Conservation (phyloP, 2,888 invertebrate species). For the Criorhina ranunculi region DNA sequence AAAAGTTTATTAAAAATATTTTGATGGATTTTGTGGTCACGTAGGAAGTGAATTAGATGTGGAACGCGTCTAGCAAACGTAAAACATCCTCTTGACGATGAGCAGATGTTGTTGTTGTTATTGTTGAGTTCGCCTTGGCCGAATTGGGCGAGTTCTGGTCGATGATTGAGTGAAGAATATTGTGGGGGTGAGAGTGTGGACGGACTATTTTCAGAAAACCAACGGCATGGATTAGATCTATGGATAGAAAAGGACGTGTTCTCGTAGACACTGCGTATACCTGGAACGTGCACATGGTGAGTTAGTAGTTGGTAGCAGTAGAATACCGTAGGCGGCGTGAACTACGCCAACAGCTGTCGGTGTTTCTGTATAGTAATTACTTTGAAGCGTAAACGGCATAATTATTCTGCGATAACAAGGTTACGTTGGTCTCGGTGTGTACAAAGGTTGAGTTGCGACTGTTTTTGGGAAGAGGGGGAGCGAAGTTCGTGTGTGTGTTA, state of each 20-base stretch:
- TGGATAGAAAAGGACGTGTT: conserved; percentile 61
- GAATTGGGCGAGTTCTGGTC: background rate
- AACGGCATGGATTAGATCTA: conserved; percentile 52
- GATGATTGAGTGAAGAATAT: conserved; percentile 65
- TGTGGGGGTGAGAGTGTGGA: background rate
- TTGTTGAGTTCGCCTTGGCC: conserved; percentile 1
- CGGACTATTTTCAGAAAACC: conserved; percentile 22
- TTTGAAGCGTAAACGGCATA: conserved; percentile 46
- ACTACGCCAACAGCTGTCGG: conserved; percentile 62
- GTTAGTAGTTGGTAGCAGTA: background rate
- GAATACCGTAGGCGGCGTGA: background rate
- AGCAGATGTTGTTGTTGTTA: conserved; percentile 56
- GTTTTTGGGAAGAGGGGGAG: background rate
- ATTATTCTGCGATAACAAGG: conserved; percentile 47
- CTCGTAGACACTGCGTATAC: conserved; percentile 46
- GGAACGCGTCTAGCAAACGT: conserved; percentile 75
- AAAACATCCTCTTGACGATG: conserved; percentile 42
- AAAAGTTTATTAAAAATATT: conserved; percentile 76
- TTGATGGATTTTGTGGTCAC: conserved; percentile 77
- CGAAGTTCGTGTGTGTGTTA: background rate
- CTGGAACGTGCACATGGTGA: conserved; percentile 23
- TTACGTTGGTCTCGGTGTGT: background rate
- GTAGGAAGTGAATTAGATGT: conserved; percentile 75
- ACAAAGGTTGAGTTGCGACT: background rate
- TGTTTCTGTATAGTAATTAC: conserved; percentile 37